Conservation (phyloP, 2,113 vertebrate genomes). For the Himantopus leucocephalus region DNA sequence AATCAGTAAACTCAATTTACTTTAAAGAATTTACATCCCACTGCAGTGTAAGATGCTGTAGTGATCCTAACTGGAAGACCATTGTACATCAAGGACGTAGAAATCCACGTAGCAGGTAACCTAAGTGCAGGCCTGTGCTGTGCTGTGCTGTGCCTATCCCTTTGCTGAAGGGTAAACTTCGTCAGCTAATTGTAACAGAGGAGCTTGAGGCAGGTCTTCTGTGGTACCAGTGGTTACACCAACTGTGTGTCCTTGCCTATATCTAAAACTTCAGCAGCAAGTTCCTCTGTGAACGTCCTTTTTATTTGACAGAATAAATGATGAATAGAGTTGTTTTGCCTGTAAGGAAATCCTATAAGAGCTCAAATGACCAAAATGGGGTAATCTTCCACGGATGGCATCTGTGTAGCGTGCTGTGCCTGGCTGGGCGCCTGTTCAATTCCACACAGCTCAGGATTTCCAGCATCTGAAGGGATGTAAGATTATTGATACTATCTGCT, state of each 20-base stretch:
- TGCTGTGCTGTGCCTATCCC: fast-evolving
- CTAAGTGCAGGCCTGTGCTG: background rate
- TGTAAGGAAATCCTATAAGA: background rate
- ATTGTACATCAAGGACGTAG: background rate
- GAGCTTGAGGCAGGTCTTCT: background rate
- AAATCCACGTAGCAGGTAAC: background rate
- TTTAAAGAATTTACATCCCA: background rate
- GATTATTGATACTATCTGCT: background rate
- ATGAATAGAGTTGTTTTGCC: background rate
- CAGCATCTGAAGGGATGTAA: background rate
- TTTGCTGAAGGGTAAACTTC: background rate
- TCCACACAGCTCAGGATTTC: background rate
- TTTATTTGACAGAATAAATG: background rate
- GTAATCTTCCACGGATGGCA: background rate
- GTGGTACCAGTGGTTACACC: background rate
- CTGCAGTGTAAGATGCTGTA: background rate
- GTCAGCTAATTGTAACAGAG: background rate
- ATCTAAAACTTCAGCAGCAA: background rate
- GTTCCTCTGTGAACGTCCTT: background rate
- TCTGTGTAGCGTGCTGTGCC: background rate
- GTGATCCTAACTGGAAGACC: background rate
- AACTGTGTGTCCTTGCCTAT: background rate
- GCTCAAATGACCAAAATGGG: background rate
- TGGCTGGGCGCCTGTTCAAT: background rate
- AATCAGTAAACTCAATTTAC: background rate